Conservation (phyloP, 2,888 invertebrate species). For the Drosophila melanosoma region DNA sequence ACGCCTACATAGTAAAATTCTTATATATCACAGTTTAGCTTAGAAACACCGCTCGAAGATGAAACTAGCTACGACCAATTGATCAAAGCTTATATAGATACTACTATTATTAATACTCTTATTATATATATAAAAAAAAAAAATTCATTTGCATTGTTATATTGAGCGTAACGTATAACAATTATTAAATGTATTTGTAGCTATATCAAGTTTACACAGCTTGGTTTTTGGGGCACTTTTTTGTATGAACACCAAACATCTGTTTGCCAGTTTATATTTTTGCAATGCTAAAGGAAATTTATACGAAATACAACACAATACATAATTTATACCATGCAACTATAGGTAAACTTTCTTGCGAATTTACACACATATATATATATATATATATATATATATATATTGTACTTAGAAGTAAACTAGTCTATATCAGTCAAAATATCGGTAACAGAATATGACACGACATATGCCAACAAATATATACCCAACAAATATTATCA, state of each 20-base stretch:
- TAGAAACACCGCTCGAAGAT: slow-evolving; percentile 24
- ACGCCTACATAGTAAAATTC: slow-evolving; percentile 38
- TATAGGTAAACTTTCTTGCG: slow-evolving; percentile 43
- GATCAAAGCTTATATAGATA: slow-evolving; percentile 20
- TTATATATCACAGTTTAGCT: slow-evolving; percentile 25
- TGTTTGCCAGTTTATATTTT: slow-evolving; percentile 33
- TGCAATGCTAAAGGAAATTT: slow-evolving; percentile 40
- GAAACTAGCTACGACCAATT: slow-evolving; percentile 16
- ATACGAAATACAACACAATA: slow-evolving; percentile 1
- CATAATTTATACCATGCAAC: slow-evolving; percentile 6
- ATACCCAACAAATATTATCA: slow-evolving; percentile 29
- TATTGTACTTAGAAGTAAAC: slow-evolving; percentile 32
- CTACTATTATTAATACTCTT: slow-evolving; percentile 19
- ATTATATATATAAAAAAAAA: slow-evolving; percentile 25
- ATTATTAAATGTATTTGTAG: slow-evolving; percentile 61
- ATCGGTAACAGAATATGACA: slow-evolving; percentile 42
- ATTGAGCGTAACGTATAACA: slow-evolving; percentile 56
- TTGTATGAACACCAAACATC: slow-evolving; percentile 9
- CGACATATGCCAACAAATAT: slow-evolving; percentile 33
- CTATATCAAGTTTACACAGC: slow-evolving; percentile 48
- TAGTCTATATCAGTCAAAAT: slow-evolving; percentile 18
- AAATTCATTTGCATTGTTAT: slow-evolving; percentile 55
- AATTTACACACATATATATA: slow-evolving; percentile 30
- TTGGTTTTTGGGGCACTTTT: slow-evolving; percentile 26
- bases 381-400: not conserved